Evolutionary conservation across 2,113 vertebrate genomes (phyloP).

Genomic region (Oncorhynchus kisutch): DNA sequence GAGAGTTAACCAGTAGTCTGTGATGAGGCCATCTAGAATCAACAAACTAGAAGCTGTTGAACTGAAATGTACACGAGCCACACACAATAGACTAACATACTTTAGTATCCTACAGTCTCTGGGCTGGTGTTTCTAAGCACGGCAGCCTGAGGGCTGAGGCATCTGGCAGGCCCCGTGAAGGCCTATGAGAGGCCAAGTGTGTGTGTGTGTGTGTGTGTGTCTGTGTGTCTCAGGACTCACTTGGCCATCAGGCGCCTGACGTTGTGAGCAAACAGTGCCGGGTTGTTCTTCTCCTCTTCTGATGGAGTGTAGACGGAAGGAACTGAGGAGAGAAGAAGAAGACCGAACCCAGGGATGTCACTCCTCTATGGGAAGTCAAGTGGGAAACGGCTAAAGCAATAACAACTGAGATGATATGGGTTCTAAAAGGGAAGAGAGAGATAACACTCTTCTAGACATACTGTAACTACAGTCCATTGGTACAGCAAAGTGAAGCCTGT

Average conservation of each 20-base stretch:
- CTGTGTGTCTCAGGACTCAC: constrained; percentile 63
- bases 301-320: constrained; percentile 82
- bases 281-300: constrained; percentile 79
- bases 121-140: neutral
- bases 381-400: neutral
- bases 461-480: neutral
- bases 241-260: constrained; percentile 81
- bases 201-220: neutral
- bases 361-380: neutral
- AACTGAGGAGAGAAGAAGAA: constrained; percentile 63
- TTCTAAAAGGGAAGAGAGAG: neutral
- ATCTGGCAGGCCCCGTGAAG: too few relatives aligned
- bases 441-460: neutral
- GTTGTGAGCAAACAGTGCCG: constrained; percentile 78
- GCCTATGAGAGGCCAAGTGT: too few relatives aligned
- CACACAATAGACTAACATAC: too few relatives aligned
- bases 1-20: too few relatives aligned
- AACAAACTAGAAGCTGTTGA: too few relatives aligned
- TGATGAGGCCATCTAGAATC: too few relatives aligned
- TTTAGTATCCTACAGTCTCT: too few relatives aligned
- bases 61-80: too few relatives aligned
- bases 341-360: neutral
- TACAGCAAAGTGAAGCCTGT: neutral
- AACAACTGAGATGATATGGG: neutral
- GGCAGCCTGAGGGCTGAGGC: neutral